Conservation (phyloP, 1,140 invertebrate genomes). For the Dreissena polymorpha region DNA sequence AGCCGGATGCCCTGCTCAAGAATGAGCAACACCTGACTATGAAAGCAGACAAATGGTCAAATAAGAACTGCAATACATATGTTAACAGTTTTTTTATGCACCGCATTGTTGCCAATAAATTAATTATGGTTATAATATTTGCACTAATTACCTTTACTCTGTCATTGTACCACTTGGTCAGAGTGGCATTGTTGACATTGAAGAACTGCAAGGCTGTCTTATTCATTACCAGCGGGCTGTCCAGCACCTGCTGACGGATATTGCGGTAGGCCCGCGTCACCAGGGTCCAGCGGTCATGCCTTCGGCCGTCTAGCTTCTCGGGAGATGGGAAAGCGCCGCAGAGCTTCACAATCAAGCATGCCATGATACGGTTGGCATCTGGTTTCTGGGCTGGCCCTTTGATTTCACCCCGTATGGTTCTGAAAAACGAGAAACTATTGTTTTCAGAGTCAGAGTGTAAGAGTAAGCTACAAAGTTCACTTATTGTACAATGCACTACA, state of each 20-base stretch:
- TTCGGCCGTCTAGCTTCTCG: no score
- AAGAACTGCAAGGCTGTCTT: not conserved
- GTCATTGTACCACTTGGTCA: no score
- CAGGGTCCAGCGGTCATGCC: no score
- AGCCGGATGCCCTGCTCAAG: not conserved
- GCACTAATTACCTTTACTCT: not conserved
- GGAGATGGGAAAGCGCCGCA: no score
- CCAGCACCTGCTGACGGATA: not conserved
- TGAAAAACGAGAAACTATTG: not conserved
- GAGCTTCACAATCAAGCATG: no score
- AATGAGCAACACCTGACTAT: not conserved
- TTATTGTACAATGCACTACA: not conserved
- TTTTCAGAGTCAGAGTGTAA: not conserved
- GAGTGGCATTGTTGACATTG: no score
- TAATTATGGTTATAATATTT: not conserved
- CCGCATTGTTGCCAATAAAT: not conserved
- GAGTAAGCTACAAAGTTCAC: not conserved
- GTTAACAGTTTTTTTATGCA: not conserved
- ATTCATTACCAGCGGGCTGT: not conserved
- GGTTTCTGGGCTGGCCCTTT: no score
- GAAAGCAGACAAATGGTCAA: conserved; percentile 4
- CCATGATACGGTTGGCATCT: no score
- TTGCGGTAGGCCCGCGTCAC: no score
- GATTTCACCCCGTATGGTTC: not conserved
- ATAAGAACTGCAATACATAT: no score